Evolutionary conservation across 2,797 vertebrate species (phyloP).

Genomic region (Amazona finschi): DNA sequence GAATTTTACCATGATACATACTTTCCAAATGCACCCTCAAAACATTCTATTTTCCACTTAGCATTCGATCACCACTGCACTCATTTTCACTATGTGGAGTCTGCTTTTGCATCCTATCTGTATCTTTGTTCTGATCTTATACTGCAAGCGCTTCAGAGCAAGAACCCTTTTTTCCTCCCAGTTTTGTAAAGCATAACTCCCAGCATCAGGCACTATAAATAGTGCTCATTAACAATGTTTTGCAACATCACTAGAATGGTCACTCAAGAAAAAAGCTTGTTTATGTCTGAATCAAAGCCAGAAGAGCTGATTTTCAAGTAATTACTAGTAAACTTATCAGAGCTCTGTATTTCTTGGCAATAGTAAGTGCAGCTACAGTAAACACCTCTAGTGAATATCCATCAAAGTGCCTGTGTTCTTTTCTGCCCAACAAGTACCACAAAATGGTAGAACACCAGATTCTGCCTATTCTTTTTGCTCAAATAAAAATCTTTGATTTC

Average conservation of each 20-base stretch:
- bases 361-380: neutral
- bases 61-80: neutral
- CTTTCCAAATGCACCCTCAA: neutral
- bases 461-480: neutral
- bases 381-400: neutral
- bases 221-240: neutral
- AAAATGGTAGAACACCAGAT: neutral
- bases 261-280: neutral
- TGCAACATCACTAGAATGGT: neutral
- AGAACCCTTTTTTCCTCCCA: neutral
- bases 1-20: neutral
- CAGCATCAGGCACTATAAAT: neutral
- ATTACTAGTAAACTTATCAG: neutral
- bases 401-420: neutral
- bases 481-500: neutral
- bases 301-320: neutral
- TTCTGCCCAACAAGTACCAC: neutral
- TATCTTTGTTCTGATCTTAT: neutral
- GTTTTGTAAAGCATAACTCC: neutral
- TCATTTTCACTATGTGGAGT: neutral
- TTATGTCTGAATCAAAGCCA: neutral
- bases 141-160: neutral
- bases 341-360: rapidly evolving
- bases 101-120: neutral
- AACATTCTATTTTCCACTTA: neutral